Evolutionary conservation across 1,140 invertebrate genomes (phyloP).

Genomic region (Macrotrachela quadricornifera): DNA sequence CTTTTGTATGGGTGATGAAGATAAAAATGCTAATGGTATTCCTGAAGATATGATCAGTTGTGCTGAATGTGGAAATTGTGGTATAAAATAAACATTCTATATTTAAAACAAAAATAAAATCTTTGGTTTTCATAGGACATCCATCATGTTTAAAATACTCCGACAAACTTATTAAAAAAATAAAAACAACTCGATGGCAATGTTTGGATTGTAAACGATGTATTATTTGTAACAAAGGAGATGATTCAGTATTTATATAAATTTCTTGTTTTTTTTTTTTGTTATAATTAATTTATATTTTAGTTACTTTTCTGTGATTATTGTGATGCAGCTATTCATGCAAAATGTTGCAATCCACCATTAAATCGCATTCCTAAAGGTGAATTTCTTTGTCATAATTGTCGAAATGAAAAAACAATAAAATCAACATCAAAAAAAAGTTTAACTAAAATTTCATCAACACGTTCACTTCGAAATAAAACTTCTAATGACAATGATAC

Average conservation of each 20-base stretch:
- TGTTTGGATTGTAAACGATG: slow-evolving; percentile 65
- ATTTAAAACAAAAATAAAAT: too few relatives aligned
- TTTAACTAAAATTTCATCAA: too few relatives aligned
- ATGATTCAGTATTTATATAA: slow-evolving; percentile 41
- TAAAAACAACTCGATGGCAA: slow-evolving; percentile 47
- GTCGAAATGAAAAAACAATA: not conserved
- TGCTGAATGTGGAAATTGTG: slow-evolving; percentile 47
- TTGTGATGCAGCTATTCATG: slow-evolving; percentile 56
- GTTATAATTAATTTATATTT: slow-evolving; percentile 36
- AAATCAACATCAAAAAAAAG: not conserved
- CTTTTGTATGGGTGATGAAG: slow-evolving; percentile 58
- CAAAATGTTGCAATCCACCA: slow-evolving; percentile 46
- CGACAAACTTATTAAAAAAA: slow-evolving; percentile 39
- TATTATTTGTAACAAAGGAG: slow-evolving; percentile 33
- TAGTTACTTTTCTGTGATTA: slow-evolving; percentile 55
- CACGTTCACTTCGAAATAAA: too few relatives aligned
- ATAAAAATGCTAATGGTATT: slow-evolving; percentile 41
- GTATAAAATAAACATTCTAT: slow-evolving; percentile 13
- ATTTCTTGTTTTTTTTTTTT: slow-evolving; percentile 9
- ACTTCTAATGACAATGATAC: too few relatives aligned
- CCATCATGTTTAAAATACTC: slow-evolving; percentile 45
- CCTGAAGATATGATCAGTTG: slow-evolving; percentile 50
- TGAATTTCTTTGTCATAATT: slow-evolving; percentile 11
- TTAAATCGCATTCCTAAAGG: slow-evolving; percentile 29
- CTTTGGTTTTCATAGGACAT: slow-evolving; percentile 39